Percentiles rank a stretch among this genome's conserved stretches.
These are phyloP conservation scores for Drosophila oshimai DNA, from an alignment of 1,140 invertebrate genomes.

Conservation along the genomic window DNA sequence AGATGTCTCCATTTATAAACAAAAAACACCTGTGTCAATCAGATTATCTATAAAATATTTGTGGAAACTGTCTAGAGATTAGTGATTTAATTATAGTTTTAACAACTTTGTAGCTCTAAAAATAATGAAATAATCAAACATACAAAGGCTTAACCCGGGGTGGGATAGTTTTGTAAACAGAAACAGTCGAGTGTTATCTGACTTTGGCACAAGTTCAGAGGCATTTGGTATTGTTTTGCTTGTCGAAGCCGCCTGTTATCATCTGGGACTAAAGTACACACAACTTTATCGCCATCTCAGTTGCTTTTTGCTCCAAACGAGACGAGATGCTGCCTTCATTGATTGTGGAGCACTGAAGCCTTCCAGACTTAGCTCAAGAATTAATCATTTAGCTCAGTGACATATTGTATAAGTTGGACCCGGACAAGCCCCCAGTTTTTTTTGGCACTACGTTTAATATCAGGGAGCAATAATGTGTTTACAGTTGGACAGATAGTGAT, in stretches of 20 bases:
- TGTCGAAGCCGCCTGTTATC: constrained; percentile 37
- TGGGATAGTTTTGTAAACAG: background rate
- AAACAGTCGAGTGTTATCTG: constrained; percentile 14
- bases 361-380: constrained; percentile 8
- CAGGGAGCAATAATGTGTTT: too few relatives aligned
- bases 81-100: too few relatives aligned
- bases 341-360: background rate
- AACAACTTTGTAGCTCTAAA: too few relatives aligned
- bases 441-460: too few relatives aligned
- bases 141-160: background rate
- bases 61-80: too few relatives aligned
- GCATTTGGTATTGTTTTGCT: background rate
- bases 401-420: background rate
- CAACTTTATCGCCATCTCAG: constrained; percentile 8
- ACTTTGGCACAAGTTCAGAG: background rate
- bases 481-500: too few relatives aligned
- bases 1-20: background rate
- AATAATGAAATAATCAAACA: too few relatives aligned
- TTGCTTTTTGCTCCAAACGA: background rate
- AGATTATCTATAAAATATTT: background rate
- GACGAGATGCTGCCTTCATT: constrained; percentile 1
- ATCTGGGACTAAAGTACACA: constrained; percentile 32
- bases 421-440: constrained; percentile 4
- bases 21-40: background rate
- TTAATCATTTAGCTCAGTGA: background rate